Percentiles rank a stretch among this genome's conserved stretches.
phyloP scores from a whole-genome alignment of 2,797 vertebrate genomes.

The Bovichtus diacanthus region DNA sequence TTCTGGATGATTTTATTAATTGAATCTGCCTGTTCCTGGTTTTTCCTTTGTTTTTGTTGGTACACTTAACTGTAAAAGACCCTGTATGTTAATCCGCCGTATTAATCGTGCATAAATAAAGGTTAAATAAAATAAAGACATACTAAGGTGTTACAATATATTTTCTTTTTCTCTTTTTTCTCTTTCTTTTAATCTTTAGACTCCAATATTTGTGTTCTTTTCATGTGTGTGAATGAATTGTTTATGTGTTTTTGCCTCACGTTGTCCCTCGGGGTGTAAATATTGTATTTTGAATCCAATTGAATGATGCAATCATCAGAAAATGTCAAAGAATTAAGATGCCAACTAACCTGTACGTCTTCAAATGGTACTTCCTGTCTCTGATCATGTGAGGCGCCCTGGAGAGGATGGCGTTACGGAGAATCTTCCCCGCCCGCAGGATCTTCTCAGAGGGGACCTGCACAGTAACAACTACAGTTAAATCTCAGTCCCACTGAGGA shows the following conservation, averaged over 20 bases:
- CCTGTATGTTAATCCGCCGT: neutral
- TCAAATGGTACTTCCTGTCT: conserved; percentile 97
- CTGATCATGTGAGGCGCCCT: conserved; percentile 97
- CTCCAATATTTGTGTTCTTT: neutral
- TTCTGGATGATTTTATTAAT: neutral
- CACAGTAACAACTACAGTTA: conserved; percentile 3
- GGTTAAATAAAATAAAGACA: neutral
- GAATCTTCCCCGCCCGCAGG: conserved; percentile 91
- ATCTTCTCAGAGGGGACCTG: conserved; percentile 97
- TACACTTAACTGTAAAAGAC: neutral
- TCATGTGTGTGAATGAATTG: neutral
- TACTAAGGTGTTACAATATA: neutral
- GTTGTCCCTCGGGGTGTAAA: neutral
- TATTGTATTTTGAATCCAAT: neutral
- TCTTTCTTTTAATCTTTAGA: neutral
- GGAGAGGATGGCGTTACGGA: conserved; percentile 92
- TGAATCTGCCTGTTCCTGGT: neutral
- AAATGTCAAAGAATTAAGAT: neutral
- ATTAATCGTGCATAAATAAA: too few species aligned
- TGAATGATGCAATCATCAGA: neutral
- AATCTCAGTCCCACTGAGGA: conserved; percentile 11
- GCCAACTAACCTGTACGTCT: conserved; percentile 92
- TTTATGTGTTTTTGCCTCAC: neutral
- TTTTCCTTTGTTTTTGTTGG: neutral
- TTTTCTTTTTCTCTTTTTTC: neutral